Base-by-base conservation (phyloP, 2,797 vertebrate genomes). In the Trachurus trachurus region DNA sequence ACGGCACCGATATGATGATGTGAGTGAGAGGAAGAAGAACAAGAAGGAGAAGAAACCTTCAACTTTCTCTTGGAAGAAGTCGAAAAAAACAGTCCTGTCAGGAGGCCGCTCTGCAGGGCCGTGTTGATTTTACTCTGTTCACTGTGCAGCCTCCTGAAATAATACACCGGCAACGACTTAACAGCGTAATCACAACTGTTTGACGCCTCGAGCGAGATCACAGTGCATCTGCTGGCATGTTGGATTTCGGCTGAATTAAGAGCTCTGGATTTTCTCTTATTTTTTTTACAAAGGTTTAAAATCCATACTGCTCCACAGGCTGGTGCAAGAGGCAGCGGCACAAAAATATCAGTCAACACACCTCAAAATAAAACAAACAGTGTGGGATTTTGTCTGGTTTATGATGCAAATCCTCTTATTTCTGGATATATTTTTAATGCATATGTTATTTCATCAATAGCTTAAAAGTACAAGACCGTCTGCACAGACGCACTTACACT, bases 61-160 rank as follows among this genome's bases (percentile, higher is more conserved):
- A 76, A 81, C 87, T 80, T 91, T 86, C 80, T 76, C 66, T 70
- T 82, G 73, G 70, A 81, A 83, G 85, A 88, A 74, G 74, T 76
- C 62, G 72, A 73, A 78, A 83, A 83, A 77, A 78, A 77, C 66
- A 2, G 67, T 79, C 76, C 87, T 88, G 88, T 91, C 81, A 82
- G 82, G 29, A 75, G 60, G 78, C 74, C 54, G 84, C 72, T 85
- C 81, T 71, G 80, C 77, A 12, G 86, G 68, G 78, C 84, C 76
- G 50, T 49, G 81, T 69, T 88, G 87, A 90, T 89, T 91, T 86
- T 86, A 88, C 81, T 73, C 69, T 44, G 62, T 29, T 78, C 78
- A 72, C 71, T 52, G 53, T n/a, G 63, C 75, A 82, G 84, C 76
- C 76, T 64, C 31, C 66, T 79, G 76, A 81, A 86, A 85, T 79